Conservation (phyloP, 1,140 invertebrate genomes). For the Caligus rogercresseyi region DNA sequence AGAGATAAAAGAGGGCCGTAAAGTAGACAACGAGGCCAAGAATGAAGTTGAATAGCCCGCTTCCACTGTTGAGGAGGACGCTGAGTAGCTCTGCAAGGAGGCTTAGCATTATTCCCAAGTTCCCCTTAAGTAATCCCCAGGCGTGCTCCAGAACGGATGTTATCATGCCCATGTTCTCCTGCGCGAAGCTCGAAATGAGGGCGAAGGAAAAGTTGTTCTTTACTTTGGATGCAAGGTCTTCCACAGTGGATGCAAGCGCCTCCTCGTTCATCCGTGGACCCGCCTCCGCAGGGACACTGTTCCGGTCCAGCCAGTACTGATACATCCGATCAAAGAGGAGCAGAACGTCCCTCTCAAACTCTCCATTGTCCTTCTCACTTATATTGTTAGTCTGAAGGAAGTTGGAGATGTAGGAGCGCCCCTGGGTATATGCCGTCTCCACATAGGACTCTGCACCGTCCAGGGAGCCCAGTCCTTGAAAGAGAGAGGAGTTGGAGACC, state of each 20-base stretch:
- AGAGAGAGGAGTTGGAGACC: neutral
- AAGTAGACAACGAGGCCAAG: slow-evolving; percentile 11
- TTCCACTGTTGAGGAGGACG: neutral
- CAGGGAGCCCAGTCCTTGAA: neutral
- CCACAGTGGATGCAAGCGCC: neutral
- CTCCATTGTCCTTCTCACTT: neutral
- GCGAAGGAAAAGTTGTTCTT: neutral
- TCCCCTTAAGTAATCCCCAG: slow-evolving; percentile 4
- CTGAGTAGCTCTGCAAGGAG: neutral
- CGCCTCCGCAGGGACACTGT: neutral
- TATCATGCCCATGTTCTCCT: slow-evolving; percentile 5
- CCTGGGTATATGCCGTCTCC: neutral
- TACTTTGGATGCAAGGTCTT: neutral
- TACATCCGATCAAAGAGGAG: slow-evolving; percentile 9
- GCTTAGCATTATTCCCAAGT: neutral
- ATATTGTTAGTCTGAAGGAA: neutral
- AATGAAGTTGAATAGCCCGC: slow-evolving; percentile 12
- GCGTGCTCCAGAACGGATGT: slow-evolving; percentile 7
- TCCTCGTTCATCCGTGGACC: slow-evolving; percentile 3
- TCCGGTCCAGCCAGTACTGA: slow-evolving; percentile 7
- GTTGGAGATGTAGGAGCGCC: neutral
- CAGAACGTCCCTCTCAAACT: neutral
- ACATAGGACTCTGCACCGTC: neutral
- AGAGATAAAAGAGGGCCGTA: slow-evolving; percentile 15
- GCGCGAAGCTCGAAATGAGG: neutral